phyloP scores from a whole-genome alignment of 2,113 vertebrate genomes.

The Rhinoderma darwinii region DNA sequence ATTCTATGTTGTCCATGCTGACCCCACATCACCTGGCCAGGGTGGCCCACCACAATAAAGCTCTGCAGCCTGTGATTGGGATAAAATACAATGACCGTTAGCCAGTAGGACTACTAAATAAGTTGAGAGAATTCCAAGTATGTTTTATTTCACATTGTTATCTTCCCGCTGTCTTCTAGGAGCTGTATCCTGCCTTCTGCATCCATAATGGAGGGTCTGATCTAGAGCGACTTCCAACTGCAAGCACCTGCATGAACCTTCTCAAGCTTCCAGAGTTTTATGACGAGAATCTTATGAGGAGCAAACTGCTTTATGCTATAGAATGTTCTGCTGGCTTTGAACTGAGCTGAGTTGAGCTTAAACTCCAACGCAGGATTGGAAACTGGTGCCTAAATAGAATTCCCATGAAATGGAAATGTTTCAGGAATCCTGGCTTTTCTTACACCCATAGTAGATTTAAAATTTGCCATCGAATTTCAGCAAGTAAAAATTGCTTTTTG shows the following conservation, averaged over 20 bases:
- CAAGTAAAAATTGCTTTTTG: constrained; percentile 10
- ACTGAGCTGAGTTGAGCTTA: constrained; percentile 83
- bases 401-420: constrained; percentile 63
- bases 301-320: constrained; percentile 95
- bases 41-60: no score
- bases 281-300: constrained; percentile 89
- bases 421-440: constrained; percentile 61
- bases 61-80: no score
- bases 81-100: no score
- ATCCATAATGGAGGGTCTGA: constrained; percentile 95
- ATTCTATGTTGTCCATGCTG: no score
- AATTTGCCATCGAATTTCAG: constrained; percentile 66
- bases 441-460: constrained; percentile 59
- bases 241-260: constrained; percentile 99
- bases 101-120: no score
- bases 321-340: constrained; percentile 97
- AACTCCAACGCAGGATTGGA: constrained; percentile 61
- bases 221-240: constrained; percentile 92
- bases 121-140: no score
- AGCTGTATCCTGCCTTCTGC: constrained; percentile 97
- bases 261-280: constrained; percentile 97
- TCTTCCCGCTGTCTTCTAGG: constrained; percentile 71
- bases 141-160: not conserved
- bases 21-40: no score
- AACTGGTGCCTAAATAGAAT: constrained; percentile 45